These are phyloP conservation scores for Xyliphius kryptos DNA, from an alignment of 2,113 vertebrate genomes.

Conservation along the genomic window DNA sequence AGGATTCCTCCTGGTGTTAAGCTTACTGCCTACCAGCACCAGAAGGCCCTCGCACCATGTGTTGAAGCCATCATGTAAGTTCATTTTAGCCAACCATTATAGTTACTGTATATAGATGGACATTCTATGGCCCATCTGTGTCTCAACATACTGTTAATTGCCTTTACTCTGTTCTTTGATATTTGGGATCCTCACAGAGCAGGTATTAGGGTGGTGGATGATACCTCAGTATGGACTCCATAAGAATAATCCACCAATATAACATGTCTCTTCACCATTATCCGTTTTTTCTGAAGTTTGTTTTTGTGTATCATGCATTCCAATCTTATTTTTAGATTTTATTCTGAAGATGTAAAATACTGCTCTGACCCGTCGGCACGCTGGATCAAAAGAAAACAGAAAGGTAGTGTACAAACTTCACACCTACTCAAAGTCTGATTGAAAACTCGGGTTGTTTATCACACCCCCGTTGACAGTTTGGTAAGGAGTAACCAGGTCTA, in stretches of 20 bases:
- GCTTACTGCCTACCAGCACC: slow-evolving; percentile 31
- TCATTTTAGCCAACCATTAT: neutral
- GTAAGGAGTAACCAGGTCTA: neutral
- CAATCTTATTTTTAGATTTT: slow-evolving; percentile 23
- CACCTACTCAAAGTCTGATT: neutral
- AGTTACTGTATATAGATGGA: neutral
- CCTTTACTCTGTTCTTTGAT: no score
- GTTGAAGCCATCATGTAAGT: slow-evolving; percentile 40
- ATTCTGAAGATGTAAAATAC: slow-evolving; percentile 20
- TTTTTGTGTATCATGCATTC: no score
- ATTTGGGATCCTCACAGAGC: no score
- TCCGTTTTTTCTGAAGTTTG: no score
- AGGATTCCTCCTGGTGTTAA: slow-evolving; percentile 4
- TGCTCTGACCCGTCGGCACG: slow-evolving; percentile 29
- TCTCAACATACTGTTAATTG: neutral
- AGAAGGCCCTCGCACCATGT: slow-evolving; percentile 36
- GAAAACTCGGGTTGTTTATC: neutral
- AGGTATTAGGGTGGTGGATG: no score
- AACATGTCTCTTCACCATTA: neutral
- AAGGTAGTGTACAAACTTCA: slow-evolving; percentile 19
- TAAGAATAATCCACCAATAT: no score
- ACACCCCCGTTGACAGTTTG: neutral
- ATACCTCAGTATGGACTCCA: no score
- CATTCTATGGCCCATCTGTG: no score
- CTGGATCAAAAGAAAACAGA: slow-evolving; percentile 23